phyloP scores from a whole-genome alignment of 2,888 invertebrate genomes.

The Zeuzera pyrina region DNA sequence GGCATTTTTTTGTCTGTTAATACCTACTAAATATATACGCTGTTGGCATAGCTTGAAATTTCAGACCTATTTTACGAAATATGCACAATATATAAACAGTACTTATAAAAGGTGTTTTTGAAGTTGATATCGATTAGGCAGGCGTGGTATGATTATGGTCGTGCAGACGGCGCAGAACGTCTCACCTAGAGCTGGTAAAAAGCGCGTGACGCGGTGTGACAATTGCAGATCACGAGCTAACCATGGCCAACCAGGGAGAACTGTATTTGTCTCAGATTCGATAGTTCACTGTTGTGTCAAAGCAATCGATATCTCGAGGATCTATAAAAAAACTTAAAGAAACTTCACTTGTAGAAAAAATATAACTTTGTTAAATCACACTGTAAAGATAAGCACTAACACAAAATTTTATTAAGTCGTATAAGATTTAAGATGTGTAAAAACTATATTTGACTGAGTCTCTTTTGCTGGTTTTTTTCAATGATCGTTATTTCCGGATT shows the following conservation, averaged over 20 bases:
- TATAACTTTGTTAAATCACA: background rate
- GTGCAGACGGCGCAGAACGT: constrained; percentile 44
- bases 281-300: constrained; percentile 24
- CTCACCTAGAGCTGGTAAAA: constrained; percentile 64
- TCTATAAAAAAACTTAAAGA: background rate
- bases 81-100: no score
- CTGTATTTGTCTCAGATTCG: constrained; percentile 46
- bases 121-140: constrained; percentile 12
- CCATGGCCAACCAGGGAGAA: constrained; percentile 31
- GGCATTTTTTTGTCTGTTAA: no score
- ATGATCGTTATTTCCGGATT: no score
- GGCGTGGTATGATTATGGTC: constrained; percentile 36
- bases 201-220: constrained; percentile 29
- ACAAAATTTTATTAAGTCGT: background rate
- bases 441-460: no score
- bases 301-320: constrained; percentile 3
- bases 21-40: no score
- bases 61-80: constrained; percentile 5
- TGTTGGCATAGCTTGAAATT: no score
- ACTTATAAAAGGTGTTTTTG: no score
- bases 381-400: background rate
- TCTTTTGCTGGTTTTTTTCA: no score
- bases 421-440: background rate
- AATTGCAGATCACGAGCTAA: constrained; percentile 53
- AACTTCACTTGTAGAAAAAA: background rate